Conservation (phyloP, 2,113 vertebrate genomes). For the Myxocyprinus asiaticus region DNA sequence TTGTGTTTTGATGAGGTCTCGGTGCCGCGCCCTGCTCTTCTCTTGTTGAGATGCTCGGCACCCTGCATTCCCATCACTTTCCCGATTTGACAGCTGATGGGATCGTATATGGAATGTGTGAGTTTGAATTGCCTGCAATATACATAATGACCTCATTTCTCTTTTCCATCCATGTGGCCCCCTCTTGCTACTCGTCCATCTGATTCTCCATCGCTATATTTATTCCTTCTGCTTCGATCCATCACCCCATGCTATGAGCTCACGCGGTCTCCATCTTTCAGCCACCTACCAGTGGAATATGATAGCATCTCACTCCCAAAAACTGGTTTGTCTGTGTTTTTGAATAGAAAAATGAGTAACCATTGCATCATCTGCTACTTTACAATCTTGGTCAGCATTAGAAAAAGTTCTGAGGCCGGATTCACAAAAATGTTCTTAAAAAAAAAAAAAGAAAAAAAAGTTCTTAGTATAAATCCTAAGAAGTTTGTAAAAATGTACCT, state of each 20-base stretch:
- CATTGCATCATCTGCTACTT: too few species aligned
- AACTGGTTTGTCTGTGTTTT: neutral
- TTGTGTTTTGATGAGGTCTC: constrained; percentile 78
- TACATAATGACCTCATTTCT: constrained; percentile 74
- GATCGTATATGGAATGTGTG: constrained; percentile 73
- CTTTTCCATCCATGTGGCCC: constrained; percentile 46
- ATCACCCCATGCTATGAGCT: neutral
- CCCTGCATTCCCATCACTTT: constrained; percentile 70
- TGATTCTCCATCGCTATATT: constrained; percentile 42
- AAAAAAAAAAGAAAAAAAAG: too few species aligned
- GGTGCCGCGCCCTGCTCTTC: constrained; percentile 64
- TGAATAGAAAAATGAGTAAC: too few species aligned
- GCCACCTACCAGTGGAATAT: neutral
- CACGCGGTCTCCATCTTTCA: neutral
- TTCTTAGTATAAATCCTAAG: too few species aligned
- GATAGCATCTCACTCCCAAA: constrained; percentile 1
- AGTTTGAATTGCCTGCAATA: constrained; percentile 72
- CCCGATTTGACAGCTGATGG: constrained; percentile 78
- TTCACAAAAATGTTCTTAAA: too few species aligned
- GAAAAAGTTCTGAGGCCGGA: too few species aligned
- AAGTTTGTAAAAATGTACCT: too few species aligned
- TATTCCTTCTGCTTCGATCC: neutral
- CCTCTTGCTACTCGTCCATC: constrained; percentile 12
- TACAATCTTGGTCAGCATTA: too few species aligned
- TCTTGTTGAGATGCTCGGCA: constrained; percentile 68